Evolutionary conservation across 2,113 vertebrate genomes (phyloP), one percentile per base, ranked within the genome.

Genomic region (Lipotes vexillifer): DNA sequence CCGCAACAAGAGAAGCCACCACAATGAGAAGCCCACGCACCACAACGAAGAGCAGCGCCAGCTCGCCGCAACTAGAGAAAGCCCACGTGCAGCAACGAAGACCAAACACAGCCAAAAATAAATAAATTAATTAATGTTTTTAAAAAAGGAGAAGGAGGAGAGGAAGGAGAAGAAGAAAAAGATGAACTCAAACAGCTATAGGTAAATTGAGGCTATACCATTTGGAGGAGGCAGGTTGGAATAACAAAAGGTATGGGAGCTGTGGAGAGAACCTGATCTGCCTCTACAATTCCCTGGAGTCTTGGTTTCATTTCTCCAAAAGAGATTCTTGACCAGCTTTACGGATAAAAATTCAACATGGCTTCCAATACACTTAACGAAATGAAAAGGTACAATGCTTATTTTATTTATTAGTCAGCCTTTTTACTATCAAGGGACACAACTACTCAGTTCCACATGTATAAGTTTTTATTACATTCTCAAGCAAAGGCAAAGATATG

Each of bases 381-480:
- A 93, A 92, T 77, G 38, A 94, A 94, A 95, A 92, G 29, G 18
- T 85, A 69, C 18, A n/a, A 91, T 80, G 15, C 29, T 31, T 85
- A 93, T 88, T 95, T 94, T 89, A 95, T 88, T 77, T 61, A 92
- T 85, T 85, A n/a, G 12, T 71, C 88, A 92, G 52, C 7, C 59
- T 96, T 94, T 86, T 86, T 81, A 63, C 66, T 86, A 38, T 78
- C n/a, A 81, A 90, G 83, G 11, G 57, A 66, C 61, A 88, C 14
- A 91, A 72, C 21, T 83, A 80, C 88, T 91, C 65, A 68, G 57
- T 95, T 93, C 44, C 65, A 69, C 66, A 38, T 71, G 27, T 66
- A 3, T 81, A 71, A 23, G 20, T 63, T 96, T 93, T 91, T 95
- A 93, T 91, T 92, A 85, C 13, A 85, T 92, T 92, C 57, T 95